These are phyloP conservation scores for Chaetodon trifasciatus DNA, from an alignment of 2,797 vertebrate genomes.

Conservation along the genomic window DNA sequence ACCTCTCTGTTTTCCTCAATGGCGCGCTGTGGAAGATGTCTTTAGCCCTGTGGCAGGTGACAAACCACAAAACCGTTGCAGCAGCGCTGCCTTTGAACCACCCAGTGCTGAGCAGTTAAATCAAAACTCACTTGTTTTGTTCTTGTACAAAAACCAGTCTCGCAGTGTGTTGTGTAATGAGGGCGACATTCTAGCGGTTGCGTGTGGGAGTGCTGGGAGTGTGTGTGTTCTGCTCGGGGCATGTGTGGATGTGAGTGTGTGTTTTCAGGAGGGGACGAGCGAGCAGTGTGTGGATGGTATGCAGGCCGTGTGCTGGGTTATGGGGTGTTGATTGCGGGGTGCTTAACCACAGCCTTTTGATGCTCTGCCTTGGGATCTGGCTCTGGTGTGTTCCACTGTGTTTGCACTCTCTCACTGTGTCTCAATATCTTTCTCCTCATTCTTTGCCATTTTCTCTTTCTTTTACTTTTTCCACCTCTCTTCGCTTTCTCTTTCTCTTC, in stretches of 20 bases:
- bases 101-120: conserved; percentile 52
- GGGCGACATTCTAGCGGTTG: conserved; percentile 69
- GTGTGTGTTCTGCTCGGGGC: conserved; percentile 46
- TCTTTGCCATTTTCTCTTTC: conserved; percentile 3
- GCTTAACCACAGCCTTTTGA: conserved; percentile 76
- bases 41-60: conserved; percentile 59
- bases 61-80: conserved; percentile 41
- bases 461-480: conserved; percentile 13
- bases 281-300: conserved; percentile 73
- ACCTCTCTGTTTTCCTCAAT: conserved; percentile 51
- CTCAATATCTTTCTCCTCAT: conserved; percentile 25
- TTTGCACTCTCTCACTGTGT: conserved; percentile 53
- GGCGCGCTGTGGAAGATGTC: conserved; percentile 45
- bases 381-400: conserved; percentile 60
- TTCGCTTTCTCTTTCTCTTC: conserved; percentile 4
- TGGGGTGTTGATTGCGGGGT: conserved; percentile 86
- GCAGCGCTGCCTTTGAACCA: conserved; percentile 67
- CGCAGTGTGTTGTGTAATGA: conserved; percentile 61
- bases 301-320: conserved; percentile 75
- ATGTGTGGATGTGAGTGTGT: conserved; percentile 44
- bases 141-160: conserved; percentile 50
- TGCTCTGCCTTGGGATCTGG: conserved; percentile 69
- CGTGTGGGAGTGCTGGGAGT: conserved; percentile 48
- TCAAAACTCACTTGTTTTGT: conserved; percentile 70
- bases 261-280: conserved; percentile 55